These are phyloP conservation scores for Callopanchax toddi DNA, from an alignment of 2,113 vertebrate species.

Conservation along the genomic window DNA sequence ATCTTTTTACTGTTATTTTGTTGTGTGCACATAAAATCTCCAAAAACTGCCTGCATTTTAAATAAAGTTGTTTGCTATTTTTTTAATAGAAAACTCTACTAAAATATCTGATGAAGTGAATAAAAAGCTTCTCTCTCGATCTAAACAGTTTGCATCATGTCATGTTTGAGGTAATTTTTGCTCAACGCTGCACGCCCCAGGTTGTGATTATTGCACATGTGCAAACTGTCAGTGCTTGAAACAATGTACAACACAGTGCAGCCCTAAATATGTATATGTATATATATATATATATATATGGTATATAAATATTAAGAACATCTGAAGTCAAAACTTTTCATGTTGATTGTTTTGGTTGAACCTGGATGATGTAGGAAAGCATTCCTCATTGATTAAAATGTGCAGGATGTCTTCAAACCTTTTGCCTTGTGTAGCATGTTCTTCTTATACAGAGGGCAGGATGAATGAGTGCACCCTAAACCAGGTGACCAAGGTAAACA, in stretches of 20 bases:
- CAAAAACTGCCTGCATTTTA: no score
- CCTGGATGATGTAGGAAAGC: background rate
- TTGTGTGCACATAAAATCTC: background rate
- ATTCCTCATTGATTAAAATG: background rate
- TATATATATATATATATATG: no score
- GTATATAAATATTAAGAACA: background rate
- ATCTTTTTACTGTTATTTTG: background rate
- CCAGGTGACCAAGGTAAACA: no score
- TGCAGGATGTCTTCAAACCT: no score
- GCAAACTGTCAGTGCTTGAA: no score
- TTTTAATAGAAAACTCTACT: background rate
- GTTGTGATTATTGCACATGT: background rate
- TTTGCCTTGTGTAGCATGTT: background rate
- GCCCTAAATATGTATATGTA: background rate
- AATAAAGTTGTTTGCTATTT: no score
- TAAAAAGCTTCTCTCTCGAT: background rate
- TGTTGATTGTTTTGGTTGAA: slow-evolving; percentile 29
- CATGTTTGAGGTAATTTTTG: background rate
- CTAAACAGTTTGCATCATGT: background rate
- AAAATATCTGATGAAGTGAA: background rate
- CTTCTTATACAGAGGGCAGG: slow-evolving; percentile 12
- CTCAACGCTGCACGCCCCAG: background rate
- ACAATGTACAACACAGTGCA: background rate
- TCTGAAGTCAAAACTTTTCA: slow-evolving; percentile 1
- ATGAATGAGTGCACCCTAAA: background rate